Evolutionary conservation across 2,113 vertebrate species (phyloP).

Genomic region (Fulica atra): DNA sequence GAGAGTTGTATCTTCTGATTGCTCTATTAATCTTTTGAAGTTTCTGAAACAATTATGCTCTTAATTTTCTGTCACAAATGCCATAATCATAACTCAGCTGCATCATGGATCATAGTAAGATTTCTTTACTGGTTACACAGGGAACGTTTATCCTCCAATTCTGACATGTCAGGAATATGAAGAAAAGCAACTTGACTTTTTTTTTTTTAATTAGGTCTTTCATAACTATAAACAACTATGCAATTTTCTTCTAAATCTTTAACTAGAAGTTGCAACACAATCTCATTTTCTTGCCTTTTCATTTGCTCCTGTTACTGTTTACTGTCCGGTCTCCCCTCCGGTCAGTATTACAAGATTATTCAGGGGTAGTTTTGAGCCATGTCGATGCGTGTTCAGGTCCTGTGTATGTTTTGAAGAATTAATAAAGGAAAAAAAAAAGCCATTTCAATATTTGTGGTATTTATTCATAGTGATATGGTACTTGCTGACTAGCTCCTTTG

Average conservation of each 20-base stretch:
- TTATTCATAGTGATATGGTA: neutral
- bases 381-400: neutral
- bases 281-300: neutral
- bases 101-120: conserved; percentile 13
- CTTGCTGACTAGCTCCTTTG: neutral
- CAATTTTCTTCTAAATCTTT: conserved; percentile 9
- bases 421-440: conserved; percentile 41
- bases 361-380: neutral
- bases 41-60: neutral
- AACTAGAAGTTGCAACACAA: neutral
- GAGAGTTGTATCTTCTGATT: neutral
- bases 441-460: neutral
- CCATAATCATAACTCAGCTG: neutral
- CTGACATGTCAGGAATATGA: conserved; percentile 9
- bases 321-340: neutral
- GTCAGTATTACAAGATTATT: neutral
- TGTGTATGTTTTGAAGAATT: neutral
- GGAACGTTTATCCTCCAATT: conserved; percentile 30
- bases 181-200: neutral
- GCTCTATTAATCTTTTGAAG: conserved; percentile 5
- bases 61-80: conserved; percentile 20
- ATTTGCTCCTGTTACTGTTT: neutral
- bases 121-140: neutral
- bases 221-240: neutral
- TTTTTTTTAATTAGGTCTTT: neutral